Base-by-base conservation (phyloP, 1,140 invertebrate genomes). In the Habropoda laboriosa region DNA sequence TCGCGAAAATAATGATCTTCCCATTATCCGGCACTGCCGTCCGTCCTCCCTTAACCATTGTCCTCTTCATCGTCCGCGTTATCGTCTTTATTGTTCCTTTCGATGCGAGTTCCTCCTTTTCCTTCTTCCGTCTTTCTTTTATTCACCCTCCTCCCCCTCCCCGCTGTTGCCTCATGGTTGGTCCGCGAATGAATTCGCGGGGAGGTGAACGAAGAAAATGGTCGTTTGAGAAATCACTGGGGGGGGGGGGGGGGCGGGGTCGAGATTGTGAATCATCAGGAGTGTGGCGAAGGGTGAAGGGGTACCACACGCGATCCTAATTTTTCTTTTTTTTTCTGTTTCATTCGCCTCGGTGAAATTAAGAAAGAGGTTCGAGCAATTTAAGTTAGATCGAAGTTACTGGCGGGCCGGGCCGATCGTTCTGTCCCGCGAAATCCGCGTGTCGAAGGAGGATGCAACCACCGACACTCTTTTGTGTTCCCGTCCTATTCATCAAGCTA, bases 1-100 rank as follows among this genome's bases (percentile, higher is more conserved):
- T 91, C 91, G 87, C 80, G 88, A 89, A 92, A 91, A 91, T 92
- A 92, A 92, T 92, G 91, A 92, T 92, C 91, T 91, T 91, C 88
- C 90, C 90, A 92, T 92, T 92, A 92, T 92, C 87, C 89, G 85
- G 75, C 83, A 72, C 81, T 81, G 81, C 85, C 88, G 86, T 89
- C 87, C 58, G 74, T 85, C 75, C 79, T 79, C 78, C 85, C 85
- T 81, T 86, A 88, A 87, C 89, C 90, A 92, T 92, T 92, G 91
- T 92, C 88, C 89, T 86, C 89, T 89, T 90, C 90, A 91, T 89
- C 89, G 89, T 92, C 86, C 87, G 87, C 90, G 91, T 92, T 91
- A 92, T 91, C 91, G 89, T 90, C 87, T 88, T 86, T 90, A 91
- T 91, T 89, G 89, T 91, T 82, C 85, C 72, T 27, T 71, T 68